A percentile compares a stretch with the other conserved stretches of the same genome.
Conservation (phyloP, 2,797 vertebrate species). For the Meda fulgida region DNA sequence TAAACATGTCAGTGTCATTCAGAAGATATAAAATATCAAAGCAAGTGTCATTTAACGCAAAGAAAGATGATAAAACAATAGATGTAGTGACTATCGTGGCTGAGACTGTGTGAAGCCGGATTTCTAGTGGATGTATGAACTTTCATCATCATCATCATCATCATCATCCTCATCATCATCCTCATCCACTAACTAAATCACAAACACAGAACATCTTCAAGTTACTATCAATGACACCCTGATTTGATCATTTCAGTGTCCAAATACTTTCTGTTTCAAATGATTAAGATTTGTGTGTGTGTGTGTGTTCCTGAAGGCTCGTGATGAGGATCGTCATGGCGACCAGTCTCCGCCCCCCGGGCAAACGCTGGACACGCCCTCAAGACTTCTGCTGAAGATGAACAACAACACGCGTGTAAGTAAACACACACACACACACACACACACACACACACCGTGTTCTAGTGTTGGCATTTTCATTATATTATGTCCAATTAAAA, state of each 20-base stretch:
- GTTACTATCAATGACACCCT: not conserved
- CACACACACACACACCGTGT: too few species aligned
- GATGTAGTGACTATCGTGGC: not conserved
- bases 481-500: too few species aligned
- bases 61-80: not conserved
- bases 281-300: too few species aligned
- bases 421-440: constrained; percentile 3
- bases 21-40: not conserved
- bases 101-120: too few species aligned
- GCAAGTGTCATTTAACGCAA: not conserved
- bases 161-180: too few species aligned
- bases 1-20: not conserved
- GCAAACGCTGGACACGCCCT: constrained; percentile 72
- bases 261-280: not conserved
- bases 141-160: not conserved
- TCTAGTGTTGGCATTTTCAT: too few species aligned
- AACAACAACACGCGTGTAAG: constrained; percentile 80
- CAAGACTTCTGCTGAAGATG: constrained; percentile 77
- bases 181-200: too few species aligned
- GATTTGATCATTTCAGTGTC: too few species aligned
- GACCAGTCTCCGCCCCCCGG: constrained; percentile 73
- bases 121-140: too few species aligned
- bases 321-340: constrained; percentile 77
- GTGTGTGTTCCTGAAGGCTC: constrained; percentile 67
- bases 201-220: too few species aligned